Evolutionary conservation across 2,797 vertebrate species (phyloP).

Genomic region (Fringilla coelebs): DNA sequence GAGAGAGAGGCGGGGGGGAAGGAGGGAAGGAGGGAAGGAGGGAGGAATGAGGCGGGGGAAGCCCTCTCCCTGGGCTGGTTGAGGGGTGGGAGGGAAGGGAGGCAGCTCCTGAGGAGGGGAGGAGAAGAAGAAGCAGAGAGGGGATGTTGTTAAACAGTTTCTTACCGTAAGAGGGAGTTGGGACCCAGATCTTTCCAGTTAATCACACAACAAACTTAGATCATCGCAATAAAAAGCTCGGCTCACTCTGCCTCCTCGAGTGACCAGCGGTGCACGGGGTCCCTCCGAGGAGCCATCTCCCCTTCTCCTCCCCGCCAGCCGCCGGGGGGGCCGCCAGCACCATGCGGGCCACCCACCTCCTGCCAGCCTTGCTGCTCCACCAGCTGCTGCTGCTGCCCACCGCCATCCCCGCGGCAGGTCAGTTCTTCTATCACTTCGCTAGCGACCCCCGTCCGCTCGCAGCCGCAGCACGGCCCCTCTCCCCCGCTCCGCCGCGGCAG

Average conservation of each 20-base stretch:
- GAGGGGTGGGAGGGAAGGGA: constrained; percentile 33
- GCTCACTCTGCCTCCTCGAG: constrained; percentile 60
- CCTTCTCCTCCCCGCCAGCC: constrained; percentile 45
- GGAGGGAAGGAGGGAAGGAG: background rate
- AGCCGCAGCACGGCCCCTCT: background rate
- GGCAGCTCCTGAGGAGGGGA: constrained; percentile 31
- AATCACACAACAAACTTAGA: constrained; percentile 79
- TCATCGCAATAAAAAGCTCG: constrained; percentile 79
- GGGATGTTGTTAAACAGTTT: constrained; percentile 82
- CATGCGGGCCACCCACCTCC: constrained; percentile 87
- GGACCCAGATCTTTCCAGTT: constrained; percentile 79
- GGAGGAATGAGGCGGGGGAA: background rate
- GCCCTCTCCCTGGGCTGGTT: background rate
- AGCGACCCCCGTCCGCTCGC: background rate
- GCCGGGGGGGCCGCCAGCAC: constrained; percentile 55
- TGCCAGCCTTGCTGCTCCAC: constrained; percentile 75
- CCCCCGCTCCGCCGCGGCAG: background rate
- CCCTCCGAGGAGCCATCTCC: constrained; percentile 53
- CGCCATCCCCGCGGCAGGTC: constrained; percentile 73
- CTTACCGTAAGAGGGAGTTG: constrained; percentile 84
- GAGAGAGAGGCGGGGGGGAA: background rate
- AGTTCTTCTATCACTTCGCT: constrained; percentile 32
- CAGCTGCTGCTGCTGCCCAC: constrained; percentile 71
- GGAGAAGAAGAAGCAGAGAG: constrained; percentile 75
- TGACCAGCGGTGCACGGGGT: constrained; percentile 59